Evolutionary conservation across 2,888 invertebrate species (phyloP), one percentile per base, ranked within the genome.

Genomic region (Ophion costatus): DNA sequence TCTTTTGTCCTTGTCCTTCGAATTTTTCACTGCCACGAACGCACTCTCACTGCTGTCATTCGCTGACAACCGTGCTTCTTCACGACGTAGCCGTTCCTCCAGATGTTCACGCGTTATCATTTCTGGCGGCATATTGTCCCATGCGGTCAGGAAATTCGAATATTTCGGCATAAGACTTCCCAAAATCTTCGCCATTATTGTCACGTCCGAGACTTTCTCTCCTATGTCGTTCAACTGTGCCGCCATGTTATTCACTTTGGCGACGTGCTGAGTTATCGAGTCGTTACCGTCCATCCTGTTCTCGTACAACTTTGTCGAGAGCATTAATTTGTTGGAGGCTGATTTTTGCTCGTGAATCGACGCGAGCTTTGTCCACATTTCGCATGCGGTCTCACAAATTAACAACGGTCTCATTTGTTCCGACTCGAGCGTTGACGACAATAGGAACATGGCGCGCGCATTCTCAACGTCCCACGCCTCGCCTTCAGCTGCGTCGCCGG

Each of bases 11-110:
- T n/a, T n/a, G n/a, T n/a, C n/a, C 67, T 59, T 69, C 51, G 69
- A 51, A 22, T 69, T 69, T 80, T 77, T 82, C 79, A 66, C 71
- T 51, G 80, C 82, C 61, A 67, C 75, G 51, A 79, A 71, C 78
- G 78, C 87, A 83, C 74, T 83, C 42, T 42, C 81, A 75, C 59
- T 74, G 33, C 67, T 71, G 10, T 64, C 64, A 14, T 33, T 29
- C 64, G 33, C 33, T 17, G 29, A 11, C 33, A 64, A 5, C 6
- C 64, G 29, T 14, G 17, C 33, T 17, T 69, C 69, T 42, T 69
- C 51, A 7, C 45, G 6, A 2, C 45, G 1, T 4, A 69, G 10
- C 10, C 45, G 17, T 51, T 69, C 45, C 10, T 11, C n/a, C 1
- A 69, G 17, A 24, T 45, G 45, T 2, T 45, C 24, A 63, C 5